These are phyloP conservation scores for Ridgeia piscesae DNA, from an alignment of 1,140 invertebrate species.

Conservation along the genomic window DNA sequence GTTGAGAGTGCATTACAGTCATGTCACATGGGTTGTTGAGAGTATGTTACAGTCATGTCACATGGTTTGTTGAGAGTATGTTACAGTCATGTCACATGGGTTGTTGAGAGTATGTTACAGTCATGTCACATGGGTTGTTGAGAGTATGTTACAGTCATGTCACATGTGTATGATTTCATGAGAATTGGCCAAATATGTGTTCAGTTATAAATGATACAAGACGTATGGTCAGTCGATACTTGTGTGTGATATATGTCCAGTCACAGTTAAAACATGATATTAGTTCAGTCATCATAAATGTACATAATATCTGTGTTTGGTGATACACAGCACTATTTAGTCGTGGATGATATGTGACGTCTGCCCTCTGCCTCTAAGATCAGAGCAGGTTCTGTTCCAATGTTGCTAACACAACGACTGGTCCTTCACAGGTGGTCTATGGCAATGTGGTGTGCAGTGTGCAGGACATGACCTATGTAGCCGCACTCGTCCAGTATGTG, in stretches of 20 bases:
- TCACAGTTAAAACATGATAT: background rate
- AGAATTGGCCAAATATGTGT: too few relatives aligned
- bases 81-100: too few relatives aligned
- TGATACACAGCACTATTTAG: too few relatives aligned
- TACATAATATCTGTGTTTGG: too few relatives aligned
- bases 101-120: too few relatives aligned
- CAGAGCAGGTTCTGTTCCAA: background rate
- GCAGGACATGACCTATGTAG: slow-evolving; percentile 45
- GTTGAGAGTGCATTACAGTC: background rate
- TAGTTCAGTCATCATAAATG: background rate
- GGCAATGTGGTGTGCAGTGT: slow-evolving; percentile 40
- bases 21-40: background rate
- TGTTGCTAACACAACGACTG: background rate
- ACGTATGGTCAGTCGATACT: too few relatives aligned
- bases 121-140: too few relatives aligned
- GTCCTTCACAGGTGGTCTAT: slow-evolving; percentile 2
- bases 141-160: too few relatives aligned
- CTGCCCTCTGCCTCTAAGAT: too few relatives aligned
- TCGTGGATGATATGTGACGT: too few relatives aligned
- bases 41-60: background rate
- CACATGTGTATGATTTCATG: too few relatives aligned
- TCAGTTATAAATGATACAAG: background rate
- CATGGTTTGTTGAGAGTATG: background rate
- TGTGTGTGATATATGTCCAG: background rate
- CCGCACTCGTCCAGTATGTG: slow-evolving; percentile 38